Conservation (phyloP, 2,797 vertebrate species). For the Cynodonichthys magdalenae region DNA sequence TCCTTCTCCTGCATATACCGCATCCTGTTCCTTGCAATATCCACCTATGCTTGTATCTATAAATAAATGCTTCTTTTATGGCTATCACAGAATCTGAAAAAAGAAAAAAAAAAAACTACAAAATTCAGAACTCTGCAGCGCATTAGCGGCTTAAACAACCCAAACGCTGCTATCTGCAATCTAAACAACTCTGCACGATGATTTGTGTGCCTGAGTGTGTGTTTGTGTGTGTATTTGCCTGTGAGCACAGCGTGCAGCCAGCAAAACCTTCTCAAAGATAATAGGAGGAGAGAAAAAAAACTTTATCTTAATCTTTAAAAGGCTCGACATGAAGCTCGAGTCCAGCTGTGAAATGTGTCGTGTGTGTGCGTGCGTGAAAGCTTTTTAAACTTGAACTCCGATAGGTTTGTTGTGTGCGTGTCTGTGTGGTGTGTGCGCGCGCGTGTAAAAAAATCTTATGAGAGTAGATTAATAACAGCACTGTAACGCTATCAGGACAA, state of each 20-base stretch:
- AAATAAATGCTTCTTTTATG: background rate
- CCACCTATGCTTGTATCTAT: conserved; percentile 8
- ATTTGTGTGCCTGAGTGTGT: conserved; percentile 9
- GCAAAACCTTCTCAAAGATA: conserved; percentile 74
- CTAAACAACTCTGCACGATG: conserved; percentile 47
- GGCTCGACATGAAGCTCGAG: conserved; percentile 64
- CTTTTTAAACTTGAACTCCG: conserved; percentile 31
- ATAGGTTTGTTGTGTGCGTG: conserved; percentile 25
- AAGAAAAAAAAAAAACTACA: conserved; percentile 64
- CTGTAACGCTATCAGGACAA: conserved; percentile 74
- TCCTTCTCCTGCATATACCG: conserved; percentile 16
- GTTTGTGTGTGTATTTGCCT: conserved; percentile 46
- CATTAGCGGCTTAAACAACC: conserved; percentile 70
- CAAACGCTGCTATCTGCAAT: conserved; percentile 66
- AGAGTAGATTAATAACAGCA: conserved; percentile 74
- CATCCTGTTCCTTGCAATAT: background rate
- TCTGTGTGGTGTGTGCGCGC: conserved; percentile 8
- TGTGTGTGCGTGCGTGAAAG: conserved; percentile 13
- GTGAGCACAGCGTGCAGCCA: conserved; percentile 63
- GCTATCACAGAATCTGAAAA: conserved; percentile 31
- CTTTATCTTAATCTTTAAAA: conserved; percentile 79
- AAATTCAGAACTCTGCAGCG: conserved; percentile 64
- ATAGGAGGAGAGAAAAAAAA: conserved; percentile 62
- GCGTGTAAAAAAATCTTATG: conserved; percentile 69
- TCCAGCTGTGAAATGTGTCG: conserved; percentile 71